A percentile compares a stretch with the other conserved stretches of the same genome.
Evolutionary conservation across 2,888 invertebrate species (phyloP).

Genomic region (Peribatodes rhomboidaria): DNA sequence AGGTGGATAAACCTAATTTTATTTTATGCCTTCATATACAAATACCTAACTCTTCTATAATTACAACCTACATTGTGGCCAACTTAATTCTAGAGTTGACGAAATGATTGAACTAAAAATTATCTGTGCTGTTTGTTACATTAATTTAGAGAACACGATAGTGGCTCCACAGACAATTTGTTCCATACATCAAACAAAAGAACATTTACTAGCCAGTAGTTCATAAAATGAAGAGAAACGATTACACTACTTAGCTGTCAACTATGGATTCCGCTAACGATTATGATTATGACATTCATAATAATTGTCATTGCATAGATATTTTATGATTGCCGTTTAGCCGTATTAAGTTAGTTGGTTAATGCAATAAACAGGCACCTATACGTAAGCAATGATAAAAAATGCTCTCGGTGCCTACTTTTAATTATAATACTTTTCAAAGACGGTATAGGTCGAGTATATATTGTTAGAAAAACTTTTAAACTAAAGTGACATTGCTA

Average conservation of each 20-base stretch:
- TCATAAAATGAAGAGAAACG: slow-evolving; percentile 1
- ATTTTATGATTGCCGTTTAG: slow-evolving; percentile 16
- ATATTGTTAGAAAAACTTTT: not conserved
- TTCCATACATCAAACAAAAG: too few species aligned
- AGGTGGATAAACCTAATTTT: too few species aligned
- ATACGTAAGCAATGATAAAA: not conserved
- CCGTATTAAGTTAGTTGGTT: slow-evolving; percentile 15
- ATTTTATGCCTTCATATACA: too few species aligned
- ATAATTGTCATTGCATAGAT: slow-evolving; percentile 15
- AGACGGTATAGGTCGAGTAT: not conserved
- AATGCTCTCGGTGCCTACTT: not conserved
- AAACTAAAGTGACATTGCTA: too few species aligned
- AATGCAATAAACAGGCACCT: not conserved
- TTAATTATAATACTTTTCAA: not conserved
- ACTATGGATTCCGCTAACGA: slow-evolving; percentile 16
- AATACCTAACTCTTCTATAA: too few species aligned
- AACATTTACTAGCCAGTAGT: not conserved
- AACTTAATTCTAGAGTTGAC: too few species aligned
- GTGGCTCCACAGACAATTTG: too few species aligned
- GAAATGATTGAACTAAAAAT: too few species aligned
- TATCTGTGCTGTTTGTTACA: too few species aligned
- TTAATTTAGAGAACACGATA: too few species aligned
- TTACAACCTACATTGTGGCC: too few species aligned
- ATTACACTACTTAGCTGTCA: slow-evolving; percentile 8
- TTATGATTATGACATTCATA: slow-evolving; percentile 29